phyloP scores from a whole-genome alignment of 2,797 vertebrate genomes.

The Myoxocephalus aenaeus region DNA sequence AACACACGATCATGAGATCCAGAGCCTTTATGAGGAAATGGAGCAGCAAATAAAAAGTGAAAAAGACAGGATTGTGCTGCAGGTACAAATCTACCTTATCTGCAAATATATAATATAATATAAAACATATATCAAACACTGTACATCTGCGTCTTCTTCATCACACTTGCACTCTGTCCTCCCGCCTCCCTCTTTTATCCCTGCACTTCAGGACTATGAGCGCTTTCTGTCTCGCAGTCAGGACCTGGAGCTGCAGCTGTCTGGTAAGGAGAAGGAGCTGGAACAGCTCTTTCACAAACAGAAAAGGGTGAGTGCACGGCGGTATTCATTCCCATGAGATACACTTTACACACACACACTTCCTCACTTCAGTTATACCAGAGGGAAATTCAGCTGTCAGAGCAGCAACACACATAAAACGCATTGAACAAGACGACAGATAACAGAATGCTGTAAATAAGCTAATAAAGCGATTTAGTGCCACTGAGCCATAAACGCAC shows the following conservation, averaged over 20 bases:
- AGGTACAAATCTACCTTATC: conserved; percentile 75
- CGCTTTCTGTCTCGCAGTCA: conserved; percentile 87
- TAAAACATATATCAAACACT: not conserved
- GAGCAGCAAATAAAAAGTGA: conserved; percentile 95
- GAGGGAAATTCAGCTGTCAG: not conserved
- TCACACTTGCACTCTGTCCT: not conserved
- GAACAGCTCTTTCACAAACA: conserved; percentile 89
- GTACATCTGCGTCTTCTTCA: not conserved
- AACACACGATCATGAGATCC: conserved; percentile 91
- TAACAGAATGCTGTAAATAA: conserved; percentile 13
- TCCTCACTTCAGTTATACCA: not conserved
- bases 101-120: no score
- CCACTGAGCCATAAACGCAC: not conserved
- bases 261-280: conserved; percentile 90
- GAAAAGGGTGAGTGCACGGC: conserved; percentile 81
- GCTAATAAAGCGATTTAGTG: conserved; percentile 14
- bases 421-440: conserved; percentile 7
- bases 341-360: not conserved
- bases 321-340: not conserved
- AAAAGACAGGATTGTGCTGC: conserved; percentile 90
- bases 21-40: conserved; percentile 95
- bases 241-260: conserved; percentile 88
- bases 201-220: conserved; percentile 86
- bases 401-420: conserved; percentile 1
- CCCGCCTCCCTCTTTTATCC: not conserved